Base-by-base conservation (phyloP, 2,113 vertebrate genomes). In the Sebastes fasciatus region DNA sequence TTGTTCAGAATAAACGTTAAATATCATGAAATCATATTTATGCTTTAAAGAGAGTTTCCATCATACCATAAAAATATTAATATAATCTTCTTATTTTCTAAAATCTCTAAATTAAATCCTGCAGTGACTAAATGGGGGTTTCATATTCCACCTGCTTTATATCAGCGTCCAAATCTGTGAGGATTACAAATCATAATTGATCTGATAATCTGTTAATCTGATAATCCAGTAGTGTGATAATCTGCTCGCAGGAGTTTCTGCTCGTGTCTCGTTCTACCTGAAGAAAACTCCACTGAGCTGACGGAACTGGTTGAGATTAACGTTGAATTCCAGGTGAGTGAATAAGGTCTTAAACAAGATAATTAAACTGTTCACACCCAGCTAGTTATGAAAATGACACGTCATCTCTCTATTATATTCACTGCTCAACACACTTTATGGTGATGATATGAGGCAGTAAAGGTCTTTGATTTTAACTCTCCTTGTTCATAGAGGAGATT, bases 211-310 rank as follows among this genome's bases (percentile, higher is more conserved):
- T 19, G 13, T 26, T 63, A 58, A 68, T 5, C 19, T 52, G 16
- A 78, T 58, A 13, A 72, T 66, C 17, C 21, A 14, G 1, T 5
- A 3, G 16, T 57, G 10, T 80, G 46, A 61, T 77, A 8, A 45
- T 55, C 43, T 77, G 34, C n/a, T 78, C 60, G 3, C 84, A 94
- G 93, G 76, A 66, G 23, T 4, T 94, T 95, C 83, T 95, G 94
- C 69, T 93, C 94, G 0, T 95, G 94, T 51, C 83, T 95, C 48
- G 55, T 90, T 57, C 46, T 4, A 19, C 92, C 94, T 23, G 76
- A 78, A 16, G 91, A 91, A 9, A 84, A 90, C 86, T 94, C 90
- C 11, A 1, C 84, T 3, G 93, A 94, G n/a, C 87, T 94, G 73
- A 10, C 82, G 74, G 91, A 94, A 68, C 49, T 94, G 14, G 16